Evolutionary conservation across 2,888 invertebrate species (phyloP), one percentile per base, ranked within the genome.

Genomic region (Hoplodrina ambigua): DNA sequence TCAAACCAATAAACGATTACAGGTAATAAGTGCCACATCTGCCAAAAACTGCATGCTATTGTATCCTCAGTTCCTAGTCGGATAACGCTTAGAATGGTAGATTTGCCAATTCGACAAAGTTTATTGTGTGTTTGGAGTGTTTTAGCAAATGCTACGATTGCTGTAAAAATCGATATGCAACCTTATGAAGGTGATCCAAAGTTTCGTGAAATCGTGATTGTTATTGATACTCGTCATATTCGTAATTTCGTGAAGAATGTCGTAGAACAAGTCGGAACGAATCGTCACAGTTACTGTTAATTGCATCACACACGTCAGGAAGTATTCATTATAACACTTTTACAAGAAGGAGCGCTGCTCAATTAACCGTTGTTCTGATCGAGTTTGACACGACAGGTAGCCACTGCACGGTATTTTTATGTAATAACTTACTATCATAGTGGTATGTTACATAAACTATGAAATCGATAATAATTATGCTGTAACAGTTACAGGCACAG

Each of bases 331-430:
- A 82, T 74, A 83, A 76, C 81, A 81, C 79, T 79, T 78, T 56
- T 65, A 80, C 63, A 73, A 73, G 72, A 78, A 82, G 74, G 72
- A 81, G 75, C 72, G 52, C 46, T 68, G 60, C 69, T 77, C 72
- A 58, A 75, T 80, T 72, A 81, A 74, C 76, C 55, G 75, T 67
- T 78, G 78, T 78, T 86, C 81, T 83, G 83, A 85, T 85, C 84
- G 85, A 85, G 80, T 87, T 88, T 84, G 82, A 85, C 88, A 90
- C 88, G 90, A 88, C 67, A 75, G 55, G 49, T 75, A 81, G 77
- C 82, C 78, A 79, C 75, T 74, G 81, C 88, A 88, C 88, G 89
- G 85, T 85, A 88, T 83, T 87, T 90, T 92, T 89, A 91, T 88
- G 91, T 89, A 92, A 92, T 20, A 71, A 3, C 20, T 75, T 80